phyloP scores from a whole-genome alignment of 2,888 invertebrate genomes.

The Zele albiditarsus region DNA sequence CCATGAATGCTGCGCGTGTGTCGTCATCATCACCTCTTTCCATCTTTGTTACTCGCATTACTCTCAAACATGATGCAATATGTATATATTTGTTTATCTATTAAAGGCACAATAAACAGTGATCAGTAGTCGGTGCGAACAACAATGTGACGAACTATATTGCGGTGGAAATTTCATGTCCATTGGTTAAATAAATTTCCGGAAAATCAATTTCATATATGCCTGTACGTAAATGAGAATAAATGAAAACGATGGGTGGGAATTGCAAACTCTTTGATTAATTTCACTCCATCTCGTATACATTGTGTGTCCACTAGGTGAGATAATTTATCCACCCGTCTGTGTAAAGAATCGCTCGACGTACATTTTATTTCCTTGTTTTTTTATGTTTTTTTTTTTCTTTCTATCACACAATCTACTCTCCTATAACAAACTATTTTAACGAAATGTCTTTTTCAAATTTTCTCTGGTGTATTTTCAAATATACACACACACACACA shows the following conservation, averaged over 20 bases:
- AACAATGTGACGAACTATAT: slow-evolving; percentile 49
- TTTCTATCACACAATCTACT: background rate
- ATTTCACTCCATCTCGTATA: no score
- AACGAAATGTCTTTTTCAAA: background rate
- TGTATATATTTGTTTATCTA: slow-evolving; percentile 61
- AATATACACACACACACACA: background rate
- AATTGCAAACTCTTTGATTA: background rate
- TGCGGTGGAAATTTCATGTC: slow-evolving; percentile 51
- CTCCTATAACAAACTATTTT: background rate
- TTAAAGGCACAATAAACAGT: slow-evolving; percentile 65
- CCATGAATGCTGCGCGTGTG: slow-evolving; percentile 30
- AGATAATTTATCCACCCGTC: no score
- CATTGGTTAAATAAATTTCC: slow-evolving; percentile 5
- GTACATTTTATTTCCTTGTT: background rate
- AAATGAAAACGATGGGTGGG: background rate
- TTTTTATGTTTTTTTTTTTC: background rate
- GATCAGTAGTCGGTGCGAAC: slow-evolving; percentile 51
- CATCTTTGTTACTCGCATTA: slow-evolving; percentile 27
- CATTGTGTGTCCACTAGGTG: no score
- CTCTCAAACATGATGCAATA: slow-evolving; percentile 37
- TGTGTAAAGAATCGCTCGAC: background rate
- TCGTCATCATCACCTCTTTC: slow-evolving; percentile 30
- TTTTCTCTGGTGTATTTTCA: background rate
- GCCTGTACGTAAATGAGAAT: background rate
- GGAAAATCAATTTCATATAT: background rate